phyloP scores from a whole-genome alignment of 2,797 vertebrate species.

The Sebastes kiyomatsui region DNA sequence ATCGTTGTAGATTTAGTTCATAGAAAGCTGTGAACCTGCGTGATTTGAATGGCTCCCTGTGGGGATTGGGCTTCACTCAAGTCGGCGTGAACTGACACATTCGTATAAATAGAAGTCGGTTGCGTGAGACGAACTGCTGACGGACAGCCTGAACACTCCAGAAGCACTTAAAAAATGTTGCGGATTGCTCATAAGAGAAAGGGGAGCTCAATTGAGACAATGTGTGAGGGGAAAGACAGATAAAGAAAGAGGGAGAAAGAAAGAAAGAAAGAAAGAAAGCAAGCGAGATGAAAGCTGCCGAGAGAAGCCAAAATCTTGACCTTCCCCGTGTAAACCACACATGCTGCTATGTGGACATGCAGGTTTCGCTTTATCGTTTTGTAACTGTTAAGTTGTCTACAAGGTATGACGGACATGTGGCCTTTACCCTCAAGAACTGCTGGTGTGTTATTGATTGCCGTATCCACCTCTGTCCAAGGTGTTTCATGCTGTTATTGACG shows the following conservation, averaged over 20 bases:
- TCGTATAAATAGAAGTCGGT: slow-evolving; percentile 10
- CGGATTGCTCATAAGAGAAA: slow-evolving; percentile 7
- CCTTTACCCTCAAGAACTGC: not conserved
- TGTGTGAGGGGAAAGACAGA: not conserved
- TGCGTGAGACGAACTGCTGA: slow-evolving; percentile 42
- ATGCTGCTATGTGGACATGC: not conserved
- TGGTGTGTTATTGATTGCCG: slow-evolving; percentile 11
- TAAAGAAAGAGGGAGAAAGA: not conserved
- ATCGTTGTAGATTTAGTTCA: not conserved
- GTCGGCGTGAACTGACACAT: slow-evolving; percentile 5
- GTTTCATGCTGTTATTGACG: slow-evolving; percentile 48
- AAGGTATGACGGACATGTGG: not conserved
- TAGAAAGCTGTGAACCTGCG: not conserved
- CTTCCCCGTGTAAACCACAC: not conserved
- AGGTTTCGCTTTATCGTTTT: slow-evolving; percentile 8
- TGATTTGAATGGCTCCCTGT: slow-evolving; percentile 13
- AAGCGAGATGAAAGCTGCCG: not conserved
- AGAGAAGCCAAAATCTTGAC: slow-evolving; percentile 4
- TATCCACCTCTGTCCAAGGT: slow-evolving; percentile 24
- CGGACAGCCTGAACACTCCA: slow-evolving; percentile 27
- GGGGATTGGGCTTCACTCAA: not conserved
- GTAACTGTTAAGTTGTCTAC: slow-evolving; percentile 10
- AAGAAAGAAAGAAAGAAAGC: not conserved
- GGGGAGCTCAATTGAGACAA: not conserved
- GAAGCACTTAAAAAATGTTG: slow-evolving; percentile 39